Evolutionary conservation across 2,888 invertebrate species (phyloP).

Genomic region (Eledone cirrhosa): DNA sequence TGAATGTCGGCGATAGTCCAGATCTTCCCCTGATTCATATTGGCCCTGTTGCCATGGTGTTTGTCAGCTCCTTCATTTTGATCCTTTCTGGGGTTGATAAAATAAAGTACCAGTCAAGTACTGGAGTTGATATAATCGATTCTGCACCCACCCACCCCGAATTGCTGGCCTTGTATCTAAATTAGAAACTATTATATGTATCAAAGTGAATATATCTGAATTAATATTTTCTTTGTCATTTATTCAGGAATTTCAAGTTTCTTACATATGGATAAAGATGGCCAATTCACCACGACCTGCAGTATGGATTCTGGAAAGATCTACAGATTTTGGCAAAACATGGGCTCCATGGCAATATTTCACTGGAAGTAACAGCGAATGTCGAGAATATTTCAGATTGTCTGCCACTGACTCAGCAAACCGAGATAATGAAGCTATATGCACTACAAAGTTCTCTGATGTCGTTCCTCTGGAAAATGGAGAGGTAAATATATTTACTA

Average conservation of each 20-base stretch:
- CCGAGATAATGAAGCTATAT: conserved; percentile 91
- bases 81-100: too few relatives aligned
- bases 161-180: too few relatives aligned
- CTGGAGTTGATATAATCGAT: too few relatives aligned
- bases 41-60: too few relatives aligned
- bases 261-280: conserved; percentile 95
- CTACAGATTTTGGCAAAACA: conserved; percentile 86
- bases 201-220: background rate
- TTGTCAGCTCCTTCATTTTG: too few relatives aligned
- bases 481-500: conserved; percentile 73
- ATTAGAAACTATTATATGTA: too few relatives aligned
- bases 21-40: too few relatives aligned
- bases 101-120: too few relatives aligned
- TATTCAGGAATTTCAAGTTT: conserved; percentile 94
- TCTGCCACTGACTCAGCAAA: conserved; percentile 77
- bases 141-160: too few relatives aligned
- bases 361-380: conserved; percentile 90
- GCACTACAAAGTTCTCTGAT: conserved; percentile 91
- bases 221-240: background rate
- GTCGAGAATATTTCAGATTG: conserved; percentile 80
- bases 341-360: conserved; percentile 97
- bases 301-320: conserved; percentile 93
- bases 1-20: too few relatives aligned
- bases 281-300: conserved; percentile 96
- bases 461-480: conserved; percentile 96